Evolutionary conservation across 2,888 invertebrate species (phyloP).

Genomic region (Gibbula magus): DNA sequence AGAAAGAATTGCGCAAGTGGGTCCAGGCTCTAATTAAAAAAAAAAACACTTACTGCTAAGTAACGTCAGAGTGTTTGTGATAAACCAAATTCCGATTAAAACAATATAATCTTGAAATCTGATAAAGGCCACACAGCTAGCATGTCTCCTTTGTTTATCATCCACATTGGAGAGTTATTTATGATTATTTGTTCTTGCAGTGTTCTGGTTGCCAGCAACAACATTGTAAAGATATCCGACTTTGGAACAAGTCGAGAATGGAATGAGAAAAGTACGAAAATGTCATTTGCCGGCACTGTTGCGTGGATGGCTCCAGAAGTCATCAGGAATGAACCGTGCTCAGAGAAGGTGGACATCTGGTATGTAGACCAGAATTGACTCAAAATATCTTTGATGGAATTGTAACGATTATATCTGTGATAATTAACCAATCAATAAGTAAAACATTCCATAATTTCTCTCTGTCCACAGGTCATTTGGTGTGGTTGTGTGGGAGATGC

Average conservation of each 20-base stretch:
- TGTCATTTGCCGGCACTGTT: conserved; percentile 98
- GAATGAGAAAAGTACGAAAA: conserved; percentile 92
- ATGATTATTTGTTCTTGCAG: conserved; percentile 58
- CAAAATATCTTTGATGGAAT: no score
- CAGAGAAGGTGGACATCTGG: conserved; percentile 99
- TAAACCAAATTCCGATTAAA: no score
- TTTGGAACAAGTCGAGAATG: conserved; percentile 97
- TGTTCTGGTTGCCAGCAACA: conserved; percentile 75
- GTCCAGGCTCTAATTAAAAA: no score
- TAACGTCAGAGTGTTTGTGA: no score
- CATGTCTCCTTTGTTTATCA: no score
- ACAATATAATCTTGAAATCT: no score
- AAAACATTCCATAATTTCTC: not conserved
- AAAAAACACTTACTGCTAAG: no score
- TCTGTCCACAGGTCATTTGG: conserved; percentile 84
- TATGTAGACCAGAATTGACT: conserved; percentile 66
- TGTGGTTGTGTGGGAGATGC: conserved; percentile 97
- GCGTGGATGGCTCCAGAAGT: conserved; percentile 99
- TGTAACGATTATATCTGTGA: no score
- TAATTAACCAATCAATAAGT: no score
- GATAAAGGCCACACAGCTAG: no score
- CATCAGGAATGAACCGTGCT: conserved; percentile 95
- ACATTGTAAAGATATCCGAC: conserved; percentile 93
- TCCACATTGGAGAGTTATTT: no score
- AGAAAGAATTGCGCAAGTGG: no score